A percentile compares a stretch with the other conserved stretches of the same genome.
phyloP scores from a whole-genome alignment of 2,888 invertebrate species.

The Tricholauxania praeusta region DNA sequence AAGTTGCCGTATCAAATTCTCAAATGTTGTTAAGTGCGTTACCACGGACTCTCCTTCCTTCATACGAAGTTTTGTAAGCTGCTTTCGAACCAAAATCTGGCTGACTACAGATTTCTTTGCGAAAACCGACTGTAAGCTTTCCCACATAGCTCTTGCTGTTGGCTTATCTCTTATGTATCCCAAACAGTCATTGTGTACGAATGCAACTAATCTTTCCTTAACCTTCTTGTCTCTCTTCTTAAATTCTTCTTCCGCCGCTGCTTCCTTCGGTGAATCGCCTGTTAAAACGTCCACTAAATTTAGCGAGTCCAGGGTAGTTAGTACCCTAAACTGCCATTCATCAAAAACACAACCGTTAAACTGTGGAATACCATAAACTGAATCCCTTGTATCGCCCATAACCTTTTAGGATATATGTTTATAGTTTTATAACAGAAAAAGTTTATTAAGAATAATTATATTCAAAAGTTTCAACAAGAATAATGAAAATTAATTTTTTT shows the following conservation, averaged over 20 bases:
- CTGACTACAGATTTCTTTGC: constrained; percentile 38
- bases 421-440: too few species aligned
- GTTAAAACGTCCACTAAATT: constrained; percentile 40
- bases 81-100: constrained; percentile 36
- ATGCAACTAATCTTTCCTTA: constrained; percentile 19
- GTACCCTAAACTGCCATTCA: constrained; percentile 33
- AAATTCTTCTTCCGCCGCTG: constrained; percentile 18
- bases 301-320: constrained; percentile 33
- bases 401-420: background rate
- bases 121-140: constrained; percentile 32
- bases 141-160: constrained; percentile 33
- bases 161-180: too few species aligned
- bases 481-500: too few species aligned
- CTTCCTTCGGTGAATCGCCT: constrained; percentile 30
- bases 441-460: too few species aligned
- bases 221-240: constrained; percentile 29
- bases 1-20: constrained; percentile 29
- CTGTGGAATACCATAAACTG: constrained; percentile 32
- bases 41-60: constrained; percentile 15
- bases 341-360: constrained; percentile 36
- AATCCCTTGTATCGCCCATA: constrained; percentile 38
- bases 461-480: too few species aligned
- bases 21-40: constrained; percentile 26
- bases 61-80: constrained; percentile 32
- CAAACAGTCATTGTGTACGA: too few species aligned